A percentile compares a stretch with the other conserved stretches of the same genome.
Conservation (phyloP, 2,797 vertebrate genomes). For the Heteromormyrus szaboi region DNA sequence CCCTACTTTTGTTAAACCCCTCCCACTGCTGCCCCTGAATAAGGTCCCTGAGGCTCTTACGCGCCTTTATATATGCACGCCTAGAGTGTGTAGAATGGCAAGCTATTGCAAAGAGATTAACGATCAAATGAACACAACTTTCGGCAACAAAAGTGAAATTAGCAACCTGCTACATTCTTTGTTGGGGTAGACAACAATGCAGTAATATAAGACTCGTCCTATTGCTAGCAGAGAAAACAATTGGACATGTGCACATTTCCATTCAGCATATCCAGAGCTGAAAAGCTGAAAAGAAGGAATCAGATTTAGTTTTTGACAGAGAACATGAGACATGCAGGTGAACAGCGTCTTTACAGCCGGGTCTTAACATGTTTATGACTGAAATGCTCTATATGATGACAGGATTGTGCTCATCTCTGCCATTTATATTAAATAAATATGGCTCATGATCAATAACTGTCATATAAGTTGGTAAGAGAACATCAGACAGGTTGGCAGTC, state of each 20-base stretch:
- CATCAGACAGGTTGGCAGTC: background rate
- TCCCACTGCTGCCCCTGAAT: background rate
- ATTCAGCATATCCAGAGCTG: background rate
- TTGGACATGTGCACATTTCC: background rate
- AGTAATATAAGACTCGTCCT: background rate
- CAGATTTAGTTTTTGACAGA: background rate
- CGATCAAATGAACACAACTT: background rate
- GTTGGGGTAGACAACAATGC: background rate
- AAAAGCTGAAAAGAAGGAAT: background rate
- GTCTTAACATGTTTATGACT: background rate
- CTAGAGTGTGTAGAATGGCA: background rate
- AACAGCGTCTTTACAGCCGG: background rate
- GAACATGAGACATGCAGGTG: background rate
- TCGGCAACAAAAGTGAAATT: background rate
- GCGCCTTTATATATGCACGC: background rate
- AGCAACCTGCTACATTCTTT: background rate
- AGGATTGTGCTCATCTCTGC: background rate
- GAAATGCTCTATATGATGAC: background rate
- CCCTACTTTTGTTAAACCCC: background rate
- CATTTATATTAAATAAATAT: background rate
- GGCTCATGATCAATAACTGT: background rate
- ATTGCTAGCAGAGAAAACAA: background rate
- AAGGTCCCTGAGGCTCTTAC: background rate
- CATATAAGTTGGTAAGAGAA: background rate
- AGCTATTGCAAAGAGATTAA: background rate